phyloP scores from a whole-genome alignment of 2,113 vertebrate species.

The Phainopepla nitens region DNA sequence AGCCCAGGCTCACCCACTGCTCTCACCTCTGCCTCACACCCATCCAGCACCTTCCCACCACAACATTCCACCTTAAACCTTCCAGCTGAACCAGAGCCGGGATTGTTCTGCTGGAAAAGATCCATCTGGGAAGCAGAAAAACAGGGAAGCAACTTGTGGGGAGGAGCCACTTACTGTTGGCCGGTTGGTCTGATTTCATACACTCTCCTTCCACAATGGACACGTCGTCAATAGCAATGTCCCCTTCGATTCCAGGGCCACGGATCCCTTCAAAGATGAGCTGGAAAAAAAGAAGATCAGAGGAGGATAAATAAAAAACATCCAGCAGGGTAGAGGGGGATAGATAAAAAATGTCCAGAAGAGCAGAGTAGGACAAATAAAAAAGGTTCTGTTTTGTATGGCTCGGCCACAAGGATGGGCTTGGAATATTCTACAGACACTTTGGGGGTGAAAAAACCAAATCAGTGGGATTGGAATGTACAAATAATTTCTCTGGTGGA shows the following conservation, averaged over 20 bases:
- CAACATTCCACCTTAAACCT: background rate
- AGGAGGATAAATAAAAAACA: rapidly evolving
- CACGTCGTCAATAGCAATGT: conserved; percentile 97
- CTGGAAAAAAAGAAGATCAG: conserved; percentile 58
- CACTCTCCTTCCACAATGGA: conserved; percentile 95
- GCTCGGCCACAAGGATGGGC: rapidly evolving
- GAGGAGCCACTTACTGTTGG: conserved; percentile 79
- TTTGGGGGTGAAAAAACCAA: rapidly evolving
- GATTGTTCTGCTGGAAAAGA: background rate
- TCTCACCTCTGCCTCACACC: background rate
- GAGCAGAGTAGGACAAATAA: background rate
- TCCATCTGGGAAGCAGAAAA: background rate
- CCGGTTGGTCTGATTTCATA: conserved; percentile 82
- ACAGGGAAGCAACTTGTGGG: rapidly evolving
- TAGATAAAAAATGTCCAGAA: background rate
- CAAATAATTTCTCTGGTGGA: no score
- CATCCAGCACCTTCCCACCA: background rate
- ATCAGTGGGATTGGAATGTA: background rate
- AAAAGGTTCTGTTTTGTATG: rapidly evolving
- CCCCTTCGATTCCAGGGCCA: conserved; percentile 94
- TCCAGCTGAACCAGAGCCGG: rapidly evolving
- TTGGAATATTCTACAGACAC: background rate
- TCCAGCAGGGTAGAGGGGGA: background rate
- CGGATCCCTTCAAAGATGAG: conserved; percentile 94
- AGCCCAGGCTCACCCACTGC: background rate